phyloP scores from a whole-genome alignment of 2,888 invertebrate genomes.

The Antheraea assamensis region DNA sequence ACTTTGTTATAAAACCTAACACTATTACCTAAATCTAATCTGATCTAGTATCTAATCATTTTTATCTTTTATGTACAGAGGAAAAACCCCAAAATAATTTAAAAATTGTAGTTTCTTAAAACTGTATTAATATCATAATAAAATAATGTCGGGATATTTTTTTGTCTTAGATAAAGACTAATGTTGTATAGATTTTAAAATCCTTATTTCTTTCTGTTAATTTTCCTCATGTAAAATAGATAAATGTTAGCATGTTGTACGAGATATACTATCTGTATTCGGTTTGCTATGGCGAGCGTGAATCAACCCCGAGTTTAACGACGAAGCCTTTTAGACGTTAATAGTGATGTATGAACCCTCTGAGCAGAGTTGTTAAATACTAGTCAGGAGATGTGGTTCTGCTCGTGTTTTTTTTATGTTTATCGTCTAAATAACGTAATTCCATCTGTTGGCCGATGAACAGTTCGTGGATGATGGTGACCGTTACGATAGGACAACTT shows the following conservation, averaged over 20 bases:
- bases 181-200: too few relatives aligned
- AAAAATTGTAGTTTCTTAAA: too few relatives aligned
- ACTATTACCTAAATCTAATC: too few relatives aligned
- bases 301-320: not conserved
- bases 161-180: too few relatives aligned
- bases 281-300: not conserved
- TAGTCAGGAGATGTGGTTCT: not conserved
- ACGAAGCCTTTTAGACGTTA: constrained; percentile 6
- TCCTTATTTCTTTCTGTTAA: too few relatives aligned
- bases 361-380: not conserved
- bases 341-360: constrained; percentile 4
- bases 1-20: too few relatives aligned
- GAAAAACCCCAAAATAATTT: too few relatives aligned
- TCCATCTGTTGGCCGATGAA: not conserved
- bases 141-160: too few relatives aligned
- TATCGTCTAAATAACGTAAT: not conserved
- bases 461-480: not conserved
- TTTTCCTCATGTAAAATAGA: too few relatives aligned
- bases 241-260: not conserved
- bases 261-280: not conserved
- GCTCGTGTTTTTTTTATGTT: not conserved
- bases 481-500: not conserved
- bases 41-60: too few relatives aligned
- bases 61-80: too few relatives aligned
- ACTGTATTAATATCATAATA: too few relatives aligned